phyloP scores from a whole-genome alignment of 1,140 invertebrate species.

The Drosophila teissieri region DNA sequence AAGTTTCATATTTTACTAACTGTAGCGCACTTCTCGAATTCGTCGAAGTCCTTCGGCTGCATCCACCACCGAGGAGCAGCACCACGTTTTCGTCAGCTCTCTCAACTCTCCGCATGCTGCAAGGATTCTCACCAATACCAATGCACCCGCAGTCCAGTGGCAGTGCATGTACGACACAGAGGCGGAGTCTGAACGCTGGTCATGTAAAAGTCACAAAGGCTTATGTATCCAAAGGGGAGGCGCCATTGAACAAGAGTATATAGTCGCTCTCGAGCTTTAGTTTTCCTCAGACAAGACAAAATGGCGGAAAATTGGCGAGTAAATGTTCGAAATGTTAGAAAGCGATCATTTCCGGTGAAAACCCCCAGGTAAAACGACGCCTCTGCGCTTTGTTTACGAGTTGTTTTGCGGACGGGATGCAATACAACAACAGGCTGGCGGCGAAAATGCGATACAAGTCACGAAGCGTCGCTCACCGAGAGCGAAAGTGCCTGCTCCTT shows the following conservation, averaged over 20 bases:
- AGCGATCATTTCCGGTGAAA: slow-evolving; percentile 11
- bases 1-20: neutral
- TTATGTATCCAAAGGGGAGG: slow-evolving; percentile 69
- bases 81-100: slow-evolving; percentile 34
- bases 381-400: slow-evolving; percentile 80
- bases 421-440: slow-evolving; percentile 55
- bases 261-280: neutral
- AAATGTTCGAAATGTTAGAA: neutral
- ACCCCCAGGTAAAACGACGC: slow-evolving; percentile 47
- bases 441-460: slow-evolving; percentile 63
- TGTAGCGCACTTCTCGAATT: slow-evolving; percentile 58
- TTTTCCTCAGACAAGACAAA: slow-evolving; percentile 49
- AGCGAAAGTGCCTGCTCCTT: slow-evolving; percentile 67
- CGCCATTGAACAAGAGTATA: slow-evolving; percentile 34
- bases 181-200: slow-evolving; percentile 66
- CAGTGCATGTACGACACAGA: slow-evolving; percentile 66
- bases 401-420: slow-evolving; percentile 66
- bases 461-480: slow-evolving; percentile 59
- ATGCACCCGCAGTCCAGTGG: slow-evolving; percentile 47
- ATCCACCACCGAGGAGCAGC: slow-evolving; percentile 57
- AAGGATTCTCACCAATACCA: slow-evolving; percentile 61
- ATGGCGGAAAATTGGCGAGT: slow-evolving; percentile 45
- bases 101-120: slow-evolving; percentile 44
- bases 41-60: slow-evolving; percentile 31
- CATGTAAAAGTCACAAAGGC: slow-evolving; percentile 38